These are phyloP conservation scores for Drosophila auraria DNA, from an alignment of 1,140 invertebrate genomes.

Conservation along the genomic window DNA sequence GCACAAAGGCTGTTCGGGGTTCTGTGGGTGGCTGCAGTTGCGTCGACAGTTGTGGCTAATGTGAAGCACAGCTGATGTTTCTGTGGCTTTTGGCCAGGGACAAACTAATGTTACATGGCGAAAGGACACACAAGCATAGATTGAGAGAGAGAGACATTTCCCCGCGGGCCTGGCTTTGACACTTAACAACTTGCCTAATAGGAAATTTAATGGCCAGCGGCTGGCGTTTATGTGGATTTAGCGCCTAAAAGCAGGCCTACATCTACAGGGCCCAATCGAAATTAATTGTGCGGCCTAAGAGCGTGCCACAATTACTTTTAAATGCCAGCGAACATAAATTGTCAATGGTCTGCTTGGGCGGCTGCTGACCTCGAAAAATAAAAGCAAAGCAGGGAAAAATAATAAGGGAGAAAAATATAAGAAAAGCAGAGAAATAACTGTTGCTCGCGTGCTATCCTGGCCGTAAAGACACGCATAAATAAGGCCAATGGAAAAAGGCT, in stretches of 20 bases:
- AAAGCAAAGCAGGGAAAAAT: constrained; percentile 7
- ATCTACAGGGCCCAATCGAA: not conserved
- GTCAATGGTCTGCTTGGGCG: constrained; percentile 29
- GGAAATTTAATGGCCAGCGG: constrained; percentile 45
- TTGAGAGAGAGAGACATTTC: constrained; percentile 5
- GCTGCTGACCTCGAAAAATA: constrained; percentile 54
- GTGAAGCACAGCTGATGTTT: constrained; percentile 7
- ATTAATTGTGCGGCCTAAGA: constrained; percentile 48
- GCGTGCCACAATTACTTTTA: constrained; percentile 53
- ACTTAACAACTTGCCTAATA: constrained; percentile 62
- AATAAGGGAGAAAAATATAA: not conserved
- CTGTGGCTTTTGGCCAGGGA: constrained; percentile 24
- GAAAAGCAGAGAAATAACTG: constrained; percentile 21
- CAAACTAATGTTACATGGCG: constrained; percentile 40
- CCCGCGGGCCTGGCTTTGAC: constrained; percentile 37
- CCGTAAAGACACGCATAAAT: constrained; percentile 47
- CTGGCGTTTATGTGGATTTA: constrained; percentile 43
- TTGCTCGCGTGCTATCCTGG: constrained; percentile 41
- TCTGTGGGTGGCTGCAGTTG: constrained; percentile 24
- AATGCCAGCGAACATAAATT: constrained; percentile 38
- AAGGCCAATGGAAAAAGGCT: constrained; percentile 18
- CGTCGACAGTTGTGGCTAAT: constrained; percentile 22
- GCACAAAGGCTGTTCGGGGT: constrained; percentile 56
- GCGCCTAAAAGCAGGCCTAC: constrained; percentile 22
- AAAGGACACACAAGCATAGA: not conserved